Evolutionary conservation across 2,888 invertebrate genomes (phyloP), one percentile per base, ranked within the genome.

Genomic region (Drosophila anomalata): DNA sequence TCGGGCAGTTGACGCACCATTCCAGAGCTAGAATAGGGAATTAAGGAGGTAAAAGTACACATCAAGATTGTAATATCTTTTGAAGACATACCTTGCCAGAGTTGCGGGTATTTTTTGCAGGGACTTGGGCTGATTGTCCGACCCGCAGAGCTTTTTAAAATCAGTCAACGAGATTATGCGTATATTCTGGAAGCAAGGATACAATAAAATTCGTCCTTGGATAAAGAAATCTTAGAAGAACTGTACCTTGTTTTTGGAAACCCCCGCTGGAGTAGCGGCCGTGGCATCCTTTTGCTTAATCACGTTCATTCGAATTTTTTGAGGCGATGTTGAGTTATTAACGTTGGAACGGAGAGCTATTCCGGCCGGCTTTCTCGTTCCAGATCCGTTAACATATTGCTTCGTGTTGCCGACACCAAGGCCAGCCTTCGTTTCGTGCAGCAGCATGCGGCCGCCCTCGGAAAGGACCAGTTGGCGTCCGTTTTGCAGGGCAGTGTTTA

Each of bases 401-500:
- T 76, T 82, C 3, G 66, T 39, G 51, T 52, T 70, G 9, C 68
- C 39, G 50, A 50, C 70, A 39, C 54, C 72, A 20, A 61, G 48
- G 14, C 63, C 65, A n/a, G 74, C 63, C 60, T 85, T 87, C 12
- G 92, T 89, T 73, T 91, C 93, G 86, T 96, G 95, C 77, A 96
- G 91, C 77, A 96, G 94, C 84, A 96, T 92, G 87, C 96, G 96
- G 11, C 96, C 96, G 4, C 96, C 95, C 87, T 96, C 96, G 93
- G 96, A 97, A 51, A 97, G 93, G 74, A 97, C 95, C 58, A 97
- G 94, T 70, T 96, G 96, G 88, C 97, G 95, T 0, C 97, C 97
- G 91, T 95, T 96, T 92, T 96, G 96, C 90, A 98, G 94, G 33
- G 97, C 97, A 67, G 94, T 95, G 76, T 95, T 95, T 62, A 97